Evolutionary conservation across 2,888 invertebrate genomes (phyloP).

Genomic region (Callimorpha dominula): DNA sequence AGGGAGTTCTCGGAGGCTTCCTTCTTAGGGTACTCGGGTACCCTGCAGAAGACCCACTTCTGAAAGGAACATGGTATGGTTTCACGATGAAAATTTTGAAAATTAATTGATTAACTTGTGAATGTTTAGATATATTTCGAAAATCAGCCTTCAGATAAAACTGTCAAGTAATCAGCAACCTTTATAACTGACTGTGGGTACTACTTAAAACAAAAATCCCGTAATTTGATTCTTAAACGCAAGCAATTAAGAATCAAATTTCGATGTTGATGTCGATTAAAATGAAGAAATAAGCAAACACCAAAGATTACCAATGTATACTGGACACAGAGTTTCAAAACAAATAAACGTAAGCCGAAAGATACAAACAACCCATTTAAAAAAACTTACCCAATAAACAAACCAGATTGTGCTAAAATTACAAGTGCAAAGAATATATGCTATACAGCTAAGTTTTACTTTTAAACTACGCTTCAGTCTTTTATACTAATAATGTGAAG

Average conservation of each 20-base stretch:
- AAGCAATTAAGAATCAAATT: neutral
- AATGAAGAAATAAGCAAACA: neutral
- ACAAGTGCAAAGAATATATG: conserved; percentile 19
- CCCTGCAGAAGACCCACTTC: neutral
- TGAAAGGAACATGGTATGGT: neutral
- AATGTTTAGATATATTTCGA: no score
- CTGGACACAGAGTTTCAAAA: neutral
- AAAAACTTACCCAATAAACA: conserved; percentile 14
- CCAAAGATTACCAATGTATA: conserved; percentile 1
- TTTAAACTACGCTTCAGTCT: neutral
- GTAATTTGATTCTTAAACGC: neutral
- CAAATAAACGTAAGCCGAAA: neutral
- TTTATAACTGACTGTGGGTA: neutral
- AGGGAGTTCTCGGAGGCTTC: no score
- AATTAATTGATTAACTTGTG: neutral
- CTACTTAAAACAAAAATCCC: neutral
- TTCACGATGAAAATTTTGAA: neutral
- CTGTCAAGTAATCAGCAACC: conserved; percentile 1
- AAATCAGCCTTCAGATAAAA: neutral
- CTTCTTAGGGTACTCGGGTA: no score
- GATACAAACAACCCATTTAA: neutral
- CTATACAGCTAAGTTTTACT: neutral
- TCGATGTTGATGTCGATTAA: neutral
- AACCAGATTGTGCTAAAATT: conserved; percentile 12
- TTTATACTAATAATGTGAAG: neutral